Evolutionary conservation across 2,113 vertebrate genomes (phyloP).

Genomic region (Albula goreensis): DNA sequence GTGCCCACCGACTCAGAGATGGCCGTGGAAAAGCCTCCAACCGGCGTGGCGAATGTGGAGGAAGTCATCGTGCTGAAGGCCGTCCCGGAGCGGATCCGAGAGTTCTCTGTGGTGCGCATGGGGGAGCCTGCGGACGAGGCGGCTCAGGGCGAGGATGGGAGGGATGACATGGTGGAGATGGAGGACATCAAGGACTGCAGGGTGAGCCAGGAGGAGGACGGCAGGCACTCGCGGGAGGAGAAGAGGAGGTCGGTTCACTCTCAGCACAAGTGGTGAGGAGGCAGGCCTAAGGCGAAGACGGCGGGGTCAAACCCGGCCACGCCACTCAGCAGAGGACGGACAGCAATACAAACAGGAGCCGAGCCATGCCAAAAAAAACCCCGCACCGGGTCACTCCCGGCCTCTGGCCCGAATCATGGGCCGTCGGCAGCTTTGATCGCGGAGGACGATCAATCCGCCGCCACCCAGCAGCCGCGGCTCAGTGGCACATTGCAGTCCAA

Average conservation of each 20-base stretch:
- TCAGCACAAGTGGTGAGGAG: slow-evolving; percentile 30
- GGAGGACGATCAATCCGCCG: too few relatives aligned
- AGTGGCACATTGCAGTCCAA: background rate
- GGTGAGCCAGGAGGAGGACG: slow-evolving; percentile 42
- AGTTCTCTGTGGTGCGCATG: slow-evolving; percentile 55
- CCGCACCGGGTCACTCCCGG: background rate
- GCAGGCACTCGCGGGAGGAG: slow-evolving; percentile 19
- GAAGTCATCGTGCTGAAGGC: slow-evolving; percentile 43
- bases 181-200: slow-evolving; percentile 58
- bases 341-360: background rate
- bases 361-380: background rate
- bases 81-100: slow-evolving; percentile 49
- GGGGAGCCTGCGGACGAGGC: slow-evolving; percentile 35
- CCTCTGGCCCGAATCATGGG: background rate
- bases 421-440: background rate
- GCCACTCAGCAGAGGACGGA: background rate
- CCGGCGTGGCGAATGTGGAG: background rate
- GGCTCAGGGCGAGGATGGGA: slow-evolving; percentile 38
- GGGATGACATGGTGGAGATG: slow-evolving; percentile 59
- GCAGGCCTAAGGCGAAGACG: background rate
- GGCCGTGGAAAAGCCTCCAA: slow-evolving; percentile 10
- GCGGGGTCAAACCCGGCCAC: background rate
- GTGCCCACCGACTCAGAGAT: slow-evolving; percentile 13
- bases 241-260: slow-evolving; percentile 32
- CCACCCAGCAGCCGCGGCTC: background rate